Base-by-base conservation (phyloP, 2,113 vertebrate genomes). In the Gopherus flavomarginatus region DNA sequence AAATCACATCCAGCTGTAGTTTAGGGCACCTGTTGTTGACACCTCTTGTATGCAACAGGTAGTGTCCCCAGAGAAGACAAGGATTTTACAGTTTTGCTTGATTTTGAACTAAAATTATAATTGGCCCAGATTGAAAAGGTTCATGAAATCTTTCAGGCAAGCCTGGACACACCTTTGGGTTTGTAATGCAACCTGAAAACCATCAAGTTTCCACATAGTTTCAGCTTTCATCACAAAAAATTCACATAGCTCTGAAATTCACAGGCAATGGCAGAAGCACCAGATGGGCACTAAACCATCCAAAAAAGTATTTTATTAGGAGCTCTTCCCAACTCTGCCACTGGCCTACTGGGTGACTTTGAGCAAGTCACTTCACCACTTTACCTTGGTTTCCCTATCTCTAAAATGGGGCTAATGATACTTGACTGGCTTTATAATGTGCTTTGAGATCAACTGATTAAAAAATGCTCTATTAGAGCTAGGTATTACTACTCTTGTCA, bases 11-110 rank as follows among this genome's bases (percentile, higher is more conserved):
- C 65, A 56, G 50, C 86, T 90, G 62, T 29, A 27, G 44, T 16
- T 29, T 86, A 13, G 59, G 31, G 11, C 52, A 90, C 88, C 44
- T 53, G 88, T 52, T 85, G 52, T 79, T 82, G 16, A 69, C 52
- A 90, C 3, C 21, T 47, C 26, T 69, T 89, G 54, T 19, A 83
- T 85, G 35, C 53, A 94, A 85, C 6, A 42, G 85, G 21, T 38
- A 49, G 80, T 83, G 79, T 95, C 49, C 31, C 11, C 0, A 1
- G 86, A 52, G 72, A 82, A 3, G 2, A 5, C 0, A 50, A 17
- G 5, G 1, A 29, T 56, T 65, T 69, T n/a, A n/a, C 62, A 69
- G 2, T 69, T 69, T n/a, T 19, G 31, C 31, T 13, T n/a, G 35
- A 31, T 69, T 69, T 69, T 69, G 7, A 17, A 69, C 35, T 69